Percentiles rank a stretch among this genome's conserved stretches.
Conservation (phyloP, 2,797 vertebrate species). For the Cottoperca gobio region DNA sequence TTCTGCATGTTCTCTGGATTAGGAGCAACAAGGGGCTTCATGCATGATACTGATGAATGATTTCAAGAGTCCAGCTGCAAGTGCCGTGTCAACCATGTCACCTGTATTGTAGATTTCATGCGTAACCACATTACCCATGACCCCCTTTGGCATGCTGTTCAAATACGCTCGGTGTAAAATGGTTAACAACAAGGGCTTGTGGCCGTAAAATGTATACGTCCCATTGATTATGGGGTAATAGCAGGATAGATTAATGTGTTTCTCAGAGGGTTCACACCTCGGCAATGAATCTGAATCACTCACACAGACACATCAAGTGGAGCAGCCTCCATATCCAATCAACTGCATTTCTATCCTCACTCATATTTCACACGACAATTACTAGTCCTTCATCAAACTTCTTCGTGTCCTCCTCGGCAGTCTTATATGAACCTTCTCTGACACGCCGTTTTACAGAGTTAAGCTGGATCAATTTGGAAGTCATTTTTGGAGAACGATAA, state of each 20-base stretch:
- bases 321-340: constrained; percentile 65
- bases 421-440: constrained; percentile 24
- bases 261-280: constrained; percentile 68
- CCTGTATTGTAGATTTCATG: constrained; percentile 60
- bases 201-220: constrained; percentile 72
- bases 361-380: constrained; percentile 74
- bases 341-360: constrained; percentile 63
- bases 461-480: constrained; percentile 43
- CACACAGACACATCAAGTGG: constrained; percentile 58
- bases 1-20: constrained; percentile 16
- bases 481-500: constrained; percentile 38
- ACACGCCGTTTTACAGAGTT: constrained; percentile 5
- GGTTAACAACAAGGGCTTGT: constrained; percentile 78
- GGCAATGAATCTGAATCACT: constrained; percentile 72
- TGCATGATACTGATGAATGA: constrained; percentile 31
- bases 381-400: constrained; percentile 46
- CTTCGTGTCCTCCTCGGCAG: constrained; percentile 17
- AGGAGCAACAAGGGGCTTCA: constrained; percentile 13
- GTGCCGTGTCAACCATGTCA: constrained; percentile 62
- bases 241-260: constrained; percentile 75
- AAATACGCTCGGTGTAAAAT: constrained; percentile 78
- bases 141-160: constrained; percentile 58
- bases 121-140: constrained; percentile 64
- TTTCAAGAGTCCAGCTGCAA: constrained; percentile 44
- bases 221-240: constrained; percentile 80